Base-by-base conservation (phyloP, 2,888 invertebrate species). In the Drosophila tripunctata region DNA sequence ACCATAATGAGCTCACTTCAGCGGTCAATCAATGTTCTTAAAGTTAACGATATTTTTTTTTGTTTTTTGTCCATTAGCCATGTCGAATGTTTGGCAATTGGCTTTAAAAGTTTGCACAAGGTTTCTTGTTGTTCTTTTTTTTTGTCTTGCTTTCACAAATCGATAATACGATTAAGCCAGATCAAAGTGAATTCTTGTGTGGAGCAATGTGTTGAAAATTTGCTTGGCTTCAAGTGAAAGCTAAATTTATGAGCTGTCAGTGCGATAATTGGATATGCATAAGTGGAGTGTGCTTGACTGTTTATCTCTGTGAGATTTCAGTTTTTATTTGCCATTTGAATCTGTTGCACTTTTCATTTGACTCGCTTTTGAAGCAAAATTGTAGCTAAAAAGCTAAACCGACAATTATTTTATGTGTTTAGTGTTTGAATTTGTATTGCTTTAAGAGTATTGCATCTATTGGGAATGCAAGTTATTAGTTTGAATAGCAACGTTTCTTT, bases 11-110 rank as follows among this genome's bases (percentile, higher is more conserved):
- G 80, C 68, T 71, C 65, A 57, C 54, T 74, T 74, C 67, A 57
- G 61, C 41, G 71, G 64, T 63, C 82, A 67, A 64, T 68, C 78
- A 68, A 78, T 68, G 63, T 51, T 40, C 68, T 78, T 68, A 72
- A 75, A 65, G 75, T 68, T 60, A n/a, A n/a, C n/a, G n/a, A n/a
- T n/a, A n/a, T 55, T 38, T 6, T 12, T 14, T 22, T 55, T 35
- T 5, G 27, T n/a, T 57, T 38, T 22, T 60, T 48, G 52, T 51
- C 5, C 30, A 17, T 33, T 31, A 33, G 33, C 15, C 15, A 15
- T 52, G 48, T 43, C 17, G 35, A 69, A 65, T 75, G 38, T 65
- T 70, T 66, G 61, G 58, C 24, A 45, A 76, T 40, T 52, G 70
- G 63, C 51, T 62, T 74, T 62, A 58, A 61, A 83, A 77, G 47